phyloP scores from a whole-genome alignment of 2,113 vertebrate genomes.

The Alethe castanea region DNA sequence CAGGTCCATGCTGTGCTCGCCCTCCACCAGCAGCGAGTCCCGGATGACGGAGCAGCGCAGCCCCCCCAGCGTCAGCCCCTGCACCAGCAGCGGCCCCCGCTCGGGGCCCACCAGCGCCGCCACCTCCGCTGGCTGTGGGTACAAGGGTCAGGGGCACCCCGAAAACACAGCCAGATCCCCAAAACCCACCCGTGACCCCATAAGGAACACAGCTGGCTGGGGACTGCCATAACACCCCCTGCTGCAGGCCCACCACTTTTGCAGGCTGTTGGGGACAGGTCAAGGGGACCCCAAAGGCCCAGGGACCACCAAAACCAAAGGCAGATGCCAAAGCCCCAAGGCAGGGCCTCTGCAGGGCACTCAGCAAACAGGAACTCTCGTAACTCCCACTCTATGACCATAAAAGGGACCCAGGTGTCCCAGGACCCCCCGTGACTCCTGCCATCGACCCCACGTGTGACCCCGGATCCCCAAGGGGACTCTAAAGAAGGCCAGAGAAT shows the following conservation, averaged over 20 bases:
- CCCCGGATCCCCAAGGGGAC: background rate
- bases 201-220: background rate
- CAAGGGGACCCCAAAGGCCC: background rate
- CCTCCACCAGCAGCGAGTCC: constrained; percentile 1
- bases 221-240: no score
- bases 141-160: background rate
- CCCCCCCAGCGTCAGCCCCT: constrained; percentile 2
- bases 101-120: background rate
- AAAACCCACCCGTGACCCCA: no score
- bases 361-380: background rate
- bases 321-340: background rate
- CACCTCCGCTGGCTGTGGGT: background rate
- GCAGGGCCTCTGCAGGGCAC: background rate
- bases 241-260: no score
- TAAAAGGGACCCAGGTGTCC: background rate
- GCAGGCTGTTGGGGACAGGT: background rate
- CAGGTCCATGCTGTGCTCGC: background rate
- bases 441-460: background rate
- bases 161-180: background rate
- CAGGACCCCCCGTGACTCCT: background rate
- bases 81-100: background rate
- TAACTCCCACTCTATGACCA: background rate
- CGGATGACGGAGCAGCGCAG: constrained; percentile 9
- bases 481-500: no score
- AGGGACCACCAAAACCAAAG: background rate